Evolutionary conservation across 2,888 invertebrate genomes (phyloP).

Genomic region (Tridacna gigas): DNA sequence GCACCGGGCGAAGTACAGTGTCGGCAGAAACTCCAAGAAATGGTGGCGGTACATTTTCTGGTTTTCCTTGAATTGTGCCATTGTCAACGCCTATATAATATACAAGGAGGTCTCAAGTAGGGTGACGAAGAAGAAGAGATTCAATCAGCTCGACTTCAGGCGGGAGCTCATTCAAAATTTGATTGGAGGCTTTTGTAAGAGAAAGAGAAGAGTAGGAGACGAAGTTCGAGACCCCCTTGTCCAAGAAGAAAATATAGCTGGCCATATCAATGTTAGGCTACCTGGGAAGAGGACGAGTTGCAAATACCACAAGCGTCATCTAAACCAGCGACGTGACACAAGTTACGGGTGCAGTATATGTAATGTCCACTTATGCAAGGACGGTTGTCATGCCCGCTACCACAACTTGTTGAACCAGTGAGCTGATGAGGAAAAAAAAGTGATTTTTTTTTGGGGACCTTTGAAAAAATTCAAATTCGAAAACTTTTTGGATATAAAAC

Average conservation of each 20-base stretch:
- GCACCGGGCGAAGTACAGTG: conserved; percentile 17
- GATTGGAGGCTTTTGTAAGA: conserved; percentile 34
- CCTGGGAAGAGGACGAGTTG: conserved; percentile 12
- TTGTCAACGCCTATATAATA: conserved; percentile 44
- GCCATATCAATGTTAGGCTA: conserved; percentile 20
- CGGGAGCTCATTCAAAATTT: conserved; percentile 15
- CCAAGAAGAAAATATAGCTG: conserved; percentile 18
- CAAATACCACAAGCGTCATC: background rate
- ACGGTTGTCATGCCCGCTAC: conserved; percentile 18
- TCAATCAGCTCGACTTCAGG: conserved; percentile 30
- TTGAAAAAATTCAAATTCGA: no score
- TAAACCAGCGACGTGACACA: background rate
- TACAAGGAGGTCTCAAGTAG: conserved; percentile 19
- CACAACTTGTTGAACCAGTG: no score
- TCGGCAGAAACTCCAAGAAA: conserved; percentile 39
- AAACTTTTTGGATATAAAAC: no score
- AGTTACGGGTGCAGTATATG: conserved; percentile 19
- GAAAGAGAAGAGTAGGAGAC: conserved; percentile 7
- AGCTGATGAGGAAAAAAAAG: no score
- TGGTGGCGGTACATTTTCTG: conserved; percentile 37
- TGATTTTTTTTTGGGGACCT: no score
- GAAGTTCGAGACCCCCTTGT: background rate
- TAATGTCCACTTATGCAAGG: conserved; percentile 24
- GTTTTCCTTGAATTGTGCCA: conserved; percentile 33
- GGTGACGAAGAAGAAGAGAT: conserved; percentile 14